Evolutionary conservation across 2,797 vertebrate species (phyloP).

Genomic region (Myripristis murdjan): DNA sequence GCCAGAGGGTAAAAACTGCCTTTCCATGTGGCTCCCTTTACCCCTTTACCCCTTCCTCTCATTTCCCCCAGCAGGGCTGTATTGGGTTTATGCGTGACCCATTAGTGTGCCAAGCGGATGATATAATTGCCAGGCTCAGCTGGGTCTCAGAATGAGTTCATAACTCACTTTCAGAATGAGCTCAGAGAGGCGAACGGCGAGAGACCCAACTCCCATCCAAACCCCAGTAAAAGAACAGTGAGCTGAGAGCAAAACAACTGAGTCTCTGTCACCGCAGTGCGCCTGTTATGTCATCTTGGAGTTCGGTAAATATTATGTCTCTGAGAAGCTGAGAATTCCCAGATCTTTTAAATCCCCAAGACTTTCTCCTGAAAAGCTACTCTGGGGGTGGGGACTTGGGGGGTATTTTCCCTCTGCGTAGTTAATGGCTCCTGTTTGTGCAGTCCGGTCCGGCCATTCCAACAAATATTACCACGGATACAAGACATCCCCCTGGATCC

Average conservation of each 20-base stretch:
- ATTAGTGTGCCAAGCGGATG: slow-evolving; percentile 43
- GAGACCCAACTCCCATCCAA: slow-evolving; percentile 37
- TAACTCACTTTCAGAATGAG: slow-evolving; percentile 57
- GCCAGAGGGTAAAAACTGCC: no score
- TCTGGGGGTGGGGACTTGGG: slow-evolving; percentile 18
- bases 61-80: slow-evolving; percentile 18
- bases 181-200: slow-evolving; percentile 53
- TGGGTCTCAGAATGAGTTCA: slow-evolving; percentile 35
- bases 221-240: slow-evolving; percentile 39
- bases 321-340: slow-evolving; percentile 57
- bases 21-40: background rate
- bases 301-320: slow-evolving; percentile 75
- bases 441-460: background rate
- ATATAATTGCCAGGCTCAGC: slow-evolving; percentile 51
- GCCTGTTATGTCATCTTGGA: slow-evolving; percentile 60
- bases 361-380: slow-evolving; percentile 27
- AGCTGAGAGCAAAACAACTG: slow-evolving; percentile 49
- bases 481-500: slow-evolving; percentile 26
- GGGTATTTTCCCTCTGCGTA: slow-evolving; percentile 22
- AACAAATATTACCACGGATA: slow-evolving; percentile 23
- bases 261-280: slow-evolving; percentile 42
- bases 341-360: slow-evolving; percentile 43
- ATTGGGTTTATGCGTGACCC: slow-evolving; percentile 23
- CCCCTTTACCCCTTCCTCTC: background rate
- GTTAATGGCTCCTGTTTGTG: slow-evolving; percentile 59